These are phyloP conservation scores for Lagria hirta DNA, from an alignment of 2,888 invertebrate genomes.

Conservation along the genomic window DNA sequence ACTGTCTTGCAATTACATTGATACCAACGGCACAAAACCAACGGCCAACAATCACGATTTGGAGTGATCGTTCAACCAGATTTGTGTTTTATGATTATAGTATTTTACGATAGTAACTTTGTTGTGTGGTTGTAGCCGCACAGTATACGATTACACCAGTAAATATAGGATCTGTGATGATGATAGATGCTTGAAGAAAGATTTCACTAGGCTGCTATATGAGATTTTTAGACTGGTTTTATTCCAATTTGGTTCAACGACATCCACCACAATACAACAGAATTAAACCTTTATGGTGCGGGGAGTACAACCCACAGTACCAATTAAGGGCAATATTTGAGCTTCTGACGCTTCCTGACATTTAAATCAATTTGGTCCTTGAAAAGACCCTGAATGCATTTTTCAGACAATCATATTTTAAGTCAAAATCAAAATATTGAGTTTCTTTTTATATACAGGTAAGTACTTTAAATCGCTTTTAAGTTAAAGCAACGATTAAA, in stretches of 20 bases:
- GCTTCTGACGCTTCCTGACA: too few relatives aligned
- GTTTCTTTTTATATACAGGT: too few relatives aligned
- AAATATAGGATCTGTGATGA: conserved; percentile 48
- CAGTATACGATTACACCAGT: conserved; percentile 44
- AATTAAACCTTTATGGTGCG: conserved; percentile 12
- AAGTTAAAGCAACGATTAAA: too few relatives aligned
- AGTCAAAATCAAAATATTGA: too few relatives aligned
- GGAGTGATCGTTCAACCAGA: conserved; percentile 27
- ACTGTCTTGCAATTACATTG: conserved; percentile 35
- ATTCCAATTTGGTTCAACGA: conserved; percentile 49
- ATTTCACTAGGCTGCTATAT: conserved; percentile 37
- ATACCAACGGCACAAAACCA: conserved; percentile 30
- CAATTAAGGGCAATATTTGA: too few relatives aligned
- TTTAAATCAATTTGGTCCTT: too few relatives aligned
- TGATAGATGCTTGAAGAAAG: conserved; percentile 44
- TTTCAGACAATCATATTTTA: too few relatives aligned
- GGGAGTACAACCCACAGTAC: too few relatives aligned
- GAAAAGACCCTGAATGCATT: too few relatives aligned
- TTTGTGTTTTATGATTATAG: conserved; percentile 15
- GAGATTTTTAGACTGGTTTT: conserved; percentile 41
- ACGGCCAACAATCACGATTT: conserved; percentile 38
- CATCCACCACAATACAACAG: conserved; percentile 30
- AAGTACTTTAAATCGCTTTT: too few relatives aligned
- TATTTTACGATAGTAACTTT: conserved; percentile 19
- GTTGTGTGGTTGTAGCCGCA: conserved; percentile 31